These are phyloP conservation scores for Gobiocypris rarus DNA, from an alignment of 2,113 vertebrate genomes.

Conservation along the genomic window DNA sequence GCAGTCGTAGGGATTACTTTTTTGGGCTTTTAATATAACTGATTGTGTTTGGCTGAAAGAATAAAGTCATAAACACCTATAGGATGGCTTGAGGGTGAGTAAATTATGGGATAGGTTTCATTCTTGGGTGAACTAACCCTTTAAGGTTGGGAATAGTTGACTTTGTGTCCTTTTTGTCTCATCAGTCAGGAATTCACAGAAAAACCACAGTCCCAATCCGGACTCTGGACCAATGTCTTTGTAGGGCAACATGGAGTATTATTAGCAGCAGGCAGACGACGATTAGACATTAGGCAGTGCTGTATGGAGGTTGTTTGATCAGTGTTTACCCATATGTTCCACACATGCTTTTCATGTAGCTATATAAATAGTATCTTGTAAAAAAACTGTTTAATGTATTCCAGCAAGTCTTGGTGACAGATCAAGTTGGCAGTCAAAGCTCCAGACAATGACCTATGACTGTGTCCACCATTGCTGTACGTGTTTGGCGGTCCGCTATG, in stretches of 20 bases:
- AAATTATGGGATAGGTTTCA: too few species aligned
- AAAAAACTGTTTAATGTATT: constrained; percentile 9
- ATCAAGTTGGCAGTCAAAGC: background rate
- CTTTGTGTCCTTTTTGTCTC: background rate
- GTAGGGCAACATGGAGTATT: background rate
- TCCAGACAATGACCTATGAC: background rate
- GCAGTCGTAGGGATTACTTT: too few species aligned
- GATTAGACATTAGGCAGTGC: background rate
- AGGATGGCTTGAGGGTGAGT: too few species aligned
- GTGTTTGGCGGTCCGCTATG: background rate
- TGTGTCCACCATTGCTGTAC: background rate
- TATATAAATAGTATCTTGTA: constrained; percentile 5
- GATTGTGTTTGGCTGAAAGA: too few species aligned
- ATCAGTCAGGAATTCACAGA: background rate
- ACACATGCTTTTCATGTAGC: constrained; percentile 27
- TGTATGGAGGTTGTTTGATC: background rate
- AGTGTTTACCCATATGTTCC: constrained; percentile 23
- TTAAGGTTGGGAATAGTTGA: background rate
- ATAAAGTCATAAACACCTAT: too few species aligned
- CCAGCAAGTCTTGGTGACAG: background rate
- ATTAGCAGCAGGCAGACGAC: background rate
- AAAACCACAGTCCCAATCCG: background rate
- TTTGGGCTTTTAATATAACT: too few species aligned
- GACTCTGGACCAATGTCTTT: background rate
- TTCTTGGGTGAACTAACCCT: background rate